Base-by-base conservation (phyloP, 2,113 vertebrate species). In the Balaeniceps rex region DNA sequence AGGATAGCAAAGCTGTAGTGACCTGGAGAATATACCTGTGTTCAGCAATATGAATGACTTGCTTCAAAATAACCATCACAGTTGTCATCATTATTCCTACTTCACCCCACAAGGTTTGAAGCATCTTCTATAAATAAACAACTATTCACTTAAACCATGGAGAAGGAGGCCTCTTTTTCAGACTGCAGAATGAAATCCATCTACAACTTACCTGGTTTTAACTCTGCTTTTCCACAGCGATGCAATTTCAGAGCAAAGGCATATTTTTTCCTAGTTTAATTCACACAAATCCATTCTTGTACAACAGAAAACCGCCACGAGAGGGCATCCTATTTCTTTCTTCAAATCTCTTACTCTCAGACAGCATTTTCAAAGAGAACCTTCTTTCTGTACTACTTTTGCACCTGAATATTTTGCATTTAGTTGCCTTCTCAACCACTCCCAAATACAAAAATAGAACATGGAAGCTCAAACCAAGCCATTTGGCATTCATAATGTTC, bases 241-340 rank as follows among this genome's bases (percentile, higher is more conserved):
- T 33, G 34, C 38, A 14, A 42, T n/a, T 75, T 51, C 68, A 33
- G 52, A 44, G 72, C 44, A 61, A 84, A 65, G 44, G 10, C 26
- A 3, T n/a, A 4, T 2, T 34, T 51, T 68, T 13, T 3, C 4
- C 38, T 40, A 26, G 14, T 1, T 29, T 0, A 12, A 36, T 2
- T 33, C 42, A 54, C 34, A 5, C 25, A 4, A 19, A 3, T 1
- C 21, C 22, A 12, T 14, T 25, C 63, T 47, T 38, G 82, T 24
- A 26, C 3, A 40, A 44, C 54, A 7, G 2, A 15, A 24, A 58
- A 42, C 7, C 1, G 10, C 96, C 94, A 46, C 71, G 1, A 57
- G 95, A 80, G 75, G 83, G 85, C 71, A 52, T 7, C 40, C 38
- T 23, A 9, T 16, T 38, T 5, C 63, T 33, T 25, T 28, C 34